Evolutionary conservation across 1,140 invertebrate species (phyloP).

Genomic region (Halictus rubicundus): DNA sequence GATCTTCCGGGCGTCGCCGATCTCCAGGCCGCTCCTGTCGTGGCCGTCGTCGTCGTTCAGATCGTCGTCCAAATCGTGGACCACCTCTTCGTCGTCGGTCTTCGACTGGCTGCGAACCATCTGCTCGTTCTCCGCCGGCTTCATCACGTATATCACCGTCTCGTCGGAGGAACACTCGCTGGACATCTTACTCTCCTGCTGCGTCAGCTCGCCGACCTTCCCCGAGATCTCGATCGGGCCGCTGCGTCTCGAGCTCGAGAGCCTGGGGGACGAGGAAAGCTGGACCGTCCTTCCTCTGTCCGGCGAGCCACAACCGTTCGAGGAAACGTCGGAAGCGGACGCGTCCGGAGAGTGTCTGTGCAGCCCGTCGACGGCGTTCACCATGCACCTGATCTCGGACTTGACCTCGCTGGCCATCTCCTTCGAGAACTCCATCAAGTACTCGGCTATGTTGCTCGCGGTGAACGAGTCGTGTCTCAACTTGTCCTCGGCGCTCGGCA

Average conservation of each 20-base stretch:
- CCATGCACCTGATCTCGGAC: constrained; percentile 84
- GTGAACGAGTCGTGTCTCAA: constrained; percentile 83
- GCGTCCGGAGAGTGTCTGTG: constrained; percentile 76
- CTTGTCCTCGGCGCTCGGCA: constrained; percentile 48
- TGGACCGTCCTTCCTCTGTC: constrained; percentile 67
- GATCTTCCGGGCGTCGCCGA: constrained; percentile 57
- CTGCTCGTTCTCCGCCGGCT: constrained; percentile 66
- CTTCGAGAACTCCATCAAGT: constrained; percentile 87
- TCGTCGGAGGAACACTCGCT: constrained; percentile 79
- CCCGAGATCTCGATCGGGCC: constrained; percentile 59
- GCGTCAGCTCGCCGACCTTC: constrained; percentile 73
- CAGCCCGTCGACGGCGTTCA: constrained; percentile 88
- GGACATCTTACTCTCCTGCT: constrained; percentile 78
- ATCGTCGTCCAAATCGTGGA: constrained; percentile 78
- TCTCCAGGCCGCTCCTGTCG: constrained; percentile 57
- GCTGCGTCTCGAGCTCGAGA: constrained; percentile 47
- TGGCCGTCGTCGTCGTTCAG: constrained; percentile 72
- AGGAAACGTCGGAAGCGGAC: constrained; percentile 69
- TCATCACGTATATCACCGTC: constrained; percentile 78
- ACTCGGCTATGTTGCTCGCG: constrained; percentile 87
- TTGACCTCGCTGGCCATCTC: constrained; percentile 90
- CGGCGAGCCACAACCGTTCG: constrained; percentile 74
- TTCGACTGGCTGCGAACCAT: constrained; percentile 49
- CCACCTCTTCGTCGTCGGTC: constrained; percentile 70
- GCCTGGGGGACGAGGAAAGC: constrained; percentile 50